Base-by-base conservation (phyloP, 2,888 invertebrate genomes). In the Tipula vernalis region DNA sequence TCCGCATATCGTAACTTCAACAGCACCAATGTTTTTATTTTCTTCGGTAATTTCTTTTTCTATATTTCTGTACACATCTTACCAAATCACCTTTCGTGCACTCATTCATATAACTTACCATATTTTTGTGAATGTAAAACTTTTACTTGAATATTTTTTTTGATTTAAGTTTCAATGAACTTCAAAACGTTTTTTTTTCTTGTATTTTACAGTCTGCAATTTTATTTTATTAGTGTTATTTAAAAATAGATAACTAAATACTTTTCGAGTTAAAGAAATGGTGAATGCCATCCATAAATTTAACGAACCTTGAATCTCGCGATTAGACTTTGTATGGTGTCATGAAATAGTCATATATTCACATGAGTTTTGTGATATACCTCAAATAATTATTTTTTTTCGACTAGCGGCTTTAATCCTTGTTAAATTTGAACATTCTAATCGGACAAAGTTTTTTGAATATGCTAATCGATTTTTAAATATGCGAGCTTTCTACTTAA, bases 141-240 rank as follows among this genome's bases (percentile, higher is more conserved):
- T 71, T 71, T 71, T 71, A 71, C 71, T 71, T 71, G 8, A 71
- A 71, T 10, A 71, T n/a, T 51, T n/a, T 51, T 51, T 51, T 51
- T 51, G 51, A 15, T 51, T n/a, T 51, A 51, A 51, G 71, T 71
- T 71, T 71, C 71, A 12, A 12, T 71, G 71, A 71, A 71, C 71
- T 71, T 71, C 71, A 28, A n/a, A n/a, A 28, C 71, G 71, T 8
- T 44, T 10, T 6, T 44, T 44, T 10, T 94, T 89, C 6, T 39
- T 39, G 3, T 95, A 95, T 88, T 93, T 94, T 87, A 93, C 90
- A 93, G 94, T 95, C 91, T 95, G 39, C 6, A 39, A 39, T 39
- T 39, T 39, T 39, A 39, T 44, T 44, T 44, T 10, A 44, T 44
- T 44, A 44, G 12, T 44, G 1, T 44, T 10, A 12, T 41, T 41